Conservation (phyloP, 2,888 invertebrate species). For the Pammene aurita region DNA sequence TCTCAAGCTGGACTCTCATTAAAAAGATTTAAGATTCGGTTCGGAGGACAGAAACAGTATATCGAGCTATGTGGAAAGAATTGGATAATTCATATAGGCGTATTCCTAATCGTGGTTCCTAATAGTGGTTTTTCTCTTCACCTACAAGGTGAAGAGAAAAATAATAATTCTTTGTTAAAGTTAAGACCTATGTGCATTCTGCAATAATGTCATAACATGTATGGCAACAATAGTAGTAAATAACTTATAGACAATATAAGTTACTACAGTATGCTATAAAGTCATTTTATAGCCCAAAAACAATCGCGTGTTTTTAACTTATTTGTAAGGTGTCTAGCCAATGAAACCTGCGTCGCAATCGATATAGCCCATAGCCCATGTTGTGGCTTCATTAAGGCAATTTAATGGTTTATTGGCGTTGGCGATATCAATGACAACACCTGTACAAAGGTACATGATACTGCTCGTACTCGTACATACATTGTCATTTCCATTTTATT, state of each 20-base stretch:
- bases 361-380: slow-evolving; percentile 19
- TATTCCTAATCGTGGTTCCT: too few relatives aligned
- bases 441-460: background rate
- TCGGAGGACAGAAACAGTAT: too few relatives aligned
- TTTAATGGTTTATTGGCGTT: slow-evolving; percentile 18
- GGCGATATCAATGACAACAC: slow-evolving; percentile 7
- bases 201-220: background rate
- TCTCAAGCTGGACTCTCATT: too few relatives aligned
- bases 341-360: slow-evolving; percentile 26
- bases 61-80: too few relatives aligned
- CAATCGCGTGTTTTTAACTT: slow-evolving; percentile 8
- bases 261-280: background rate
- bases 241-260: background rate
- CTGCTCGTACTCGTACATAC: too few relatives aligned
- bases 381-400: slow-evolving; percentile 33
- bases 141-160: too few relatives aligned
- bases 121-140: too few relatives aligned
- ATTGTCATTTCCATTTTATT: too few relatives aligned
- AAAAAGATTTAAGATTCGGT: too few relatives aligned
- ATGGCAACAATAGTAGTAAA: background rate
- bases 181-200: background rate
- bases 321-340: background rate
- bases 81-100: too few relatives aligned
- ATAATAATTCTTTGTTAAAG: too few relatives aligned
- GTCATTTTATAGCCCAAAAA: slow-evolving; percentile 5